Evolutionary conservation across 2,797 vertebrate species (phyloP), one percentile per base, ranked within the genome.

Genomic region (Schizopygopsis pylzovi): DNA sequence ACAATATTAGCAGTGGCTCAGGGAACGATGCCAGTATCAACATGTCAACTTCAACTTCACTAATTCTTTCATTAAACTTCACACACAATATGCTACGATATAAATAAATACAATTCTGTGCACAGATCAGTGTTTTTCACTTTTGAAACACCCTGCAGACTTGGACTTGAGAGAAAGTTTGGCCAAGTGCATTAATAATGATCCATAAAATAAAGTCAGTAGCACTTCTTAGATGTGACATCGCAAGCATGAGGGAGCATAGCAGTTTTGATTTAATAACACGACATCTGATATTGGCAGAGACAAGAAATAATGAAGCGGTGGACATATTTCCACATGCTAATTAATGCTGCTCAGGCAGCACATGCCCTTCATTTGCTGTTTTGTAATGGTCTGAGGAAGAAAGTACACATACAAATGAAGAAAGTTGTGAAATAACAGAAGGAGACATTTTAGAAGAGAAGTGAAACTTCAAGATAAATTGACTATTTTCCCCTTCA

Each of bases 271-370:
- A 84, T 83, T 76, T 83, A 86, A 83, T 83, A 81, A 76, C 56
- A 82, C 56, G 45, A 13, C 87, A 84, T 81, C 61, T 59, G 59
- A 72, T 52, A 72, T 65, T 84, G 86, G 78, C 54, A 78, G 80
- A 56, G 78, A 67, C 41, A 1, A 18, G n/a, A 73, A 70, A 71
- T 76, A 88, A 86, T 79, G 20, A 75, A 85, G 65, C 22, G 10
- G 33, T 76, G n/a, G 79, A 87, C 79, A 68, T 52, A 59, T 75
- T 80, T 41, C 28, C 67, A 72, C 28, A n/a, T 47, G 59, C 39
- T 84, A 72, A 88, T 88, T 82, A 86, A 87, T 79, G 33, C 43
- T 63, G 71, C 49, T 84, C 70, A 73, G 63, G 39, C 71, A 84
- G 37, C 79, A 85, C 81, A 82, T 86, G 82, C 43, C 52, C 49